These are phyloP conservation scores for Lepus europaeus DNA, from an alignment of 2,113 vertebrate genomes.

Conservation along the genomic window DNA sequence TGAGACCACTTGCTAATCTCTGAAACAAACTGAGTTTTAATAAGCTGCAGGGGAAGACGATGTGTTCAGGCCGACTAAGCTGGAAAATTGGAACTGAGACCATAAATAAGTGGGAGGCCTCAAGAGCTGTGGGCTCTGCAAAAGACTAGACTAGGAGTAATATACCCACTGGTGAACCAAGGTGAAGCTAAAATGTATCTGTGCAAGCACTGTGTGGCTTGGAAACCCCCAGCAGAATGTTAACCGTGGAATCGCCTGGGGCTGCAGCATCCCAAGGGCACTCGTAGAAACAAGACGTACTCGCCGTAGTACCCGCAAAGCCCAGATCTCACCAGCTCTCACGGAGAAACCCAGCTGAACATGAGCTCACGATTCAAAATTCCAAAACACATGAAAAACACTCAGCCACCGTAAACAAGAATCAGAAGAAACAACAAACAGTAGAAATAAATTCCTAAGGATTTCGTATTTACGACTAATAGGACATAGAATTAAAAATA, in stretches of 20 bases:
- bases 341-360: background rate
- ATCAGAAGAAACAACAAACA: background rate
- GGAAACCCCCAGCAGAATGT: background rate
- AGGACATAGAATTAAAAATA: too few species aligned
- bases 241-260: background rate
- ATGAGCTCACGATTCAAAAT: background rate
- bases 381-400: background rate
- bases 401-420: background rate
- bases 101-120: background rate
- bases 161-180: background rate
- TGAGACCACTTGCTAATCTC: background rate
- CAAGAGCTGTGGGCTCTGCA: background rate
- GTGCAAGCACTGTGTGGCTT: background rate
- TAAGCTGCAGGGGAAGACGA: background rate
- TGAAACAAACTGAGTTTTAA: background rate
- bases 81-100: background rate
- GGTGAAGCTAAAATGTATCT: background rate
- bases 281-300: background rate
- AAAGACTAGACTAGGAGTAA: background rate
- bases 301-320: background rate
- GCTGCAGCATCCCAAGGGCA: background rate
- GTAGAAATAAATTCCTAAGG: background rate
- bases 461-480: background rate
- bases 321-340: background rate
- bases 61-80: background rate